Evolutionary conservation across 2,888 invertebrate genomes (phyloP).

Genomic region (Bugulina stolonifera): DNA sequence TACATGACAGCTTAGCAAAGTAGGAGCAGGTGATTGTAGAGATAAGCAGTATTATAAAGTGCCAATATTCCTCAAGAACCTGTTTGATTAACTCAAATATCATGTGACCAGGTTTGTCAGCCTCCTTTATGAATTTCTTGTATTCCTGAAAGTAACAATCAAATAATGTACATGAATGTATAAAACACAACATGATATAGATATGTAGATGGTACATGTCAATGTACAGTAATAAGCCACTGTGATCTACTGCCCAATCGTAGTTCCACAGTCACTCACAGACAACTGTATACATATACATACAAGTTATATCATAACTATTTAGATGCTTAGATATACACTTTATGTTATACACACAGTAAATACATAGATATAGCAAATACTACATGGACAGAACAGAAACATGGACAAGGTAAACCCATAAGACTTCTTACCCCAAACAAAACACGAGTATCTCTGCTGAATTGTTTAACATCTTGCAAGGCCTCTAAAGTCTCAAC

Average conservation of each 20-base stretch:
- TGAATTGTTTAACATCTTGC: background rate
- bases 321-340: no score
- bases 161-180: no score
- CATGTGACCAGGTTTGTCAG: conserved; percentile 1
- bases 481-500: background rate
- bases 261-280: no score
- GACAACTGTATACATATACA: background rate
- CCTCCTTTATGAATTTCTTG: background rate
- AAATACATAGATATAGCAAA: no score
- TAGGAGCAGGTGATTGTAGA: conserved; percentile 83
- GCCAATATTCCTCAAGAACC: conserved; percentile 30
- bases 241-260: no score
- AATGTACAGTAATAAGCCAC: no score
- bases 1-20: conserved; percentile 91
- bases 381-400: no score
- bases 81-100: conserved; percentile 12
- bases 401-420: no score
- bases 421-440: conserved; percentile 2
- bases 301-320: no score
- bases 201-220: no score
- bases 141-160: background rate
- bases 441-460: background rate
- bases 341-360: no score
- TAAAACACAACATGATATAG: no score
- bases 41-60: conserved; percentile 66